These are phyloP conservation scores for Nannobrachium achirus DNA, from an alignment of 2,113 vertebrate species.

Conservation along the genomic window DNA sequence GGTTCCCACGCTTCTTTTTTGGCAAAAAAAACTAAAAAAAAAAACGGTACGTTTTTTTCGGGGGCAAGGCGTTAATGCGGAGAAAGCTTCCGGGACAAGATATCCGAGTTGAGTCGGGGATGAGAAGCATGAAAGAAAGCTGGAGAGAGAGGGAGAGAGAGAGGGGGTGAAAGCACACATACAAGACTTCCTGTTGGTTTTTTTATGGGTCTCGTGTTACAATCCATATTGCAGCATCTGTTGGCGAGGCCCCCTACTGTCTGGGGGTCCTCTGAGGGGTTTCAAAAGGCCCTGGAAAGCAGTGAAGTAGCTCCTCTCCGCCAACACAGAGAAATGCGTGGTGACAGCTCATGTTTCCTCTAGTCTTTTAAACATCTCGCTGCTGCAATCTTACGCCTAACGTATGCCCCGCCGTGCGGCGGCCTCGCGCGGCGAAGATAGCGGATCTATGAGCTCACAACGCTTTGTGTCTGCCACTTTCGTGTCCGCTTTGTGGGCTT, in stretches of 20 bases:
- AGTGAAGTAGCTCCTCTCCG: constrained; percentile 64
- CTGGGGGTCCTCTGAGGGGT: constrained; percentile 36
- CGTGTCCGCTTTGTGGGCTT: too few species aligned
- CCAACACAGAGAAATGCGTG: constrained; percentile 56
- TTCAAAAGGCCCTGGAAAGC: constrained; percentile 27
- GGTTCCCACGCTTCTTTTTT: constrained; percentile 70
- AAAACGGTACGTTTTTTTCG: constrained; percentile 22
- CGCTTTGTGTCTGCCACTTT: too few species aligned
- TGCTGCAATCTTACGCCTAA: constrained; percentile 3
- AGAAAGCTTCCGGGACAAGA: constrained; percentile 48
- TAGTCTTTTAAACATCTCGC: constrained; percentile 27
- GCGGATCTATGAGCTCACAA: constrained; percentile 37
- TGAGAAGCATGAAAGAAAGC: constrained; percentile 42
- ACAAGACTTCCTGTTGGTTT: constrained; percentile 37
- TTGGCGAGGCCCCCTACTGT: constrained; percentile 20
- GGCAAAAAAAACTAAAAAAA: too few species aligned
- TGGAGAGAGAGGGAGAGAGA: constrained; percentile 4
- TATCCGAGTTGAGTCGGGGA: constrained; percentile 32
- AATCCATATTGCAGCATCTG: constrained; percentile 38
- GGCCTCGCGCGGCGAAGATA: too few species aligned
- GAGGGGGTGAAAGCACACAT: constrained; percentile 10
- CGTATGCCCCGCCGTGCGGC: too few species aligned
- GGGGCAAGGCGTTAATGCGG: constrained; percentile 32
- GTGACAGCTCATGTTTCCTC: constrained; percentile 47
- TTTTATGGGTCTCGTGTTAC: constrained; percentile 38